Base-by-base conservation (phyloP, 1,140 invertebrate species). In the Pachypeltis micranthus region DNA sequence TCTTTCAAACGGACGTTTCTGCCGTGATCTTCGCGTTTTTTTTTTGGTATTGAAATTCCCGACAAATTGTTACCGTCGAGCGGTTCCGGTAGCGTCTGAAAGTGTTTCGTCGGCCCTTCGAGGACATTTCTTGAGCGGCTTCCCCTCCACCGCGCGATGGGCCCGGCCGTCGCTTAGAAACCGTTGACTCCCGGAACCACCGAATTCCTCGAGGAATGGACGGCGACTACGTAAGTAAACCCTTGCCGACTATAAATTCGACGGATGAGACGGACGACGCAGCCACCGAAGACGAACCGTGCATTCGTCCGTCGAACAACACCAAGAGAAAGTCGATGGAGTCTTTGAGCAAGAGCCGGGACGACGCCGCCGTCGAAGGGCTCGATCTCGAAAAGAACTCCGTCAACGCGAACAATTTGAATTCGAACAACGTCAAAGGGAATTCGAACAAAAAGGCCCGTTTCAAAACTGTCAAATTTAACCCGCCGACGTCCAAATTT, bases 201-300 rank as follows among this genome's bases (percentile, higher is more conserved):
- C 47, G 19, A 51, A 21, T 10, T 39, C n/a, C 47, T 51, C 23
- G 47, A 51, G 47, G 16, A 4, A 51, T 51, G 47, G 47, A 51
- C 19, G 47, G 47, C 12, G 47, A 51, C 4, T 51, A 51, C 19
- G 23, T 16, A 51, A 51, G 47, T 21, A 51, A 51, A 51, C 47
- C 47, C 7, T 21, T 51, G 7, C 23, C 59, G 68, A 70, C 78
- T 16, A 84, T 81, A 71, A 78, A 78, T 34, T 76, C 78, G 0
- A 70, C 75, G 62, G 85, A 84, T 68, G 85, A 85, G 21, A 75
- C 76, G 63, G 82, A 83, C 1, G 82, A 77, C 70, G 62, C 71
- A n/a, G 61, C 71, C 16, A 78, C 78, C 66, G 74, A 69, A 31
- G 57, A 59, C 16, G 57, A 28, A 2, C 57, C 57, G 16, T 59